A percentile compares a stretch with the other conserved stretches of the same genome.
These are phyloP conservation scores for Drosophila takahashii DNA, from an alignment of 1,140 invertebrate genomes.

Conservation along the genomic window DNA sequence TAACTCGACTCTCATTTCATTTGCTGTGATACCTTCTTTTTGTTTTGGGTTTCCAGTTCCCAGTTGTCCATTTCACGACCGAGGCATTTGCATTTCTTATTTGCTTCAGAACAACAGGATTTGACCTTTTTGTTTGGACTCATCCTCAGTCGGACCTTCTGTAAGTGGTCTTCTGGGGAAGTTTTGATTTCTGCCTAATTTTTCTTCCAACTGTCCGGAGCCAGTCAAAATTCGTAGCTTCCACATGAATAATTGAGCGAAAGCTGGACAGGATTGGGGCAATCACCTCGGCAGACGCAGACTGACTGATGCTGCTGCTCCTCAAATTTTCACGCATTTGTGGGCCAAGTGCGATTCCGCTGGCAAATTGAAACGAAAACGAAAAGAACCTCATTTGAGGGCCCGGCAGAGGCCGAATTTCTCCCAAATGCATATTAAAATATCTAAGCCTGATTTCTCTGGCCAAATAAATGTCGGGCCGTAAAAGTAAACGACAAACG, in stretches of 20 bases:
- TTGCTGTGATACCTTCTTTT: constrained; percentile 27
- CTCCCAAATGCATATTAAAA: constrained; percentile 84
- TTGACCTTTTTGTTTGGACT: constrained; percentile 52
- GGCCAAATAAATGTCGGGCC: constrained; percentile 73
- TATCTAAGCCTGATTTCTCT: constrained; percentile 58
- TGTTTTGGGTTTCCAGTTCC: constrained; percentile 42
- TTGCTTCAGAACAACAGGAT: constrained; percentile 30
- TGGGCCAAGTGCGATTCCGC: constrained; percentile 6
- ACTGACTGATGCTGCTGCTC: constrained; percentile 3
- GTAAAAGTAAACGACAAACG: constrained; percentile 82
- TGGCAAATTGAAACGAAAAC: constrained; percentile 75
- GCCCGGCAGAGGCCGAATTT: constrained; percentile 45
- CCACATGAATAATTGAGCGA: constrained; percentile 62
- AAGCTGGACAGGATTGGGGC: constrained; percentile 46
- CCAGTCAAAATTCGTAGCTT: constrained; percentile 61
- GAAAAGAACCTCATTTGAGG: constrained; percentile 29
- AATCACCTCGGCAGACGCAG: constrained; percentile 42
- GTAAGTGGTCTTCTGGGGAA: constrained; percentile 76
- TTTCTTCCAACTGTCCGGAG: constrained; percentile 52
- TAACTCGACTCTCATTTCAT: constrained; percentile 60
- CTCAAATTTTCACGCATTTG: constrained; percentile 71
- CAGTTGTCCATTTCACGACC: constrained; percentile 72
- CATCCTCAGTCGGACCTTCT: constrained; percentile 18
- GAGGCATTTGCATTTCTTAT: constrained; percentile 75
- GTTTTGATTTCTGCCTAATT: constrained; percentile 78